A percentile compares a stretch with the other conserved stretches of the same genome.
Conservation (phyloP, 2,797 vertebrate genomes). For the Helostoma temminkii region DNA sequence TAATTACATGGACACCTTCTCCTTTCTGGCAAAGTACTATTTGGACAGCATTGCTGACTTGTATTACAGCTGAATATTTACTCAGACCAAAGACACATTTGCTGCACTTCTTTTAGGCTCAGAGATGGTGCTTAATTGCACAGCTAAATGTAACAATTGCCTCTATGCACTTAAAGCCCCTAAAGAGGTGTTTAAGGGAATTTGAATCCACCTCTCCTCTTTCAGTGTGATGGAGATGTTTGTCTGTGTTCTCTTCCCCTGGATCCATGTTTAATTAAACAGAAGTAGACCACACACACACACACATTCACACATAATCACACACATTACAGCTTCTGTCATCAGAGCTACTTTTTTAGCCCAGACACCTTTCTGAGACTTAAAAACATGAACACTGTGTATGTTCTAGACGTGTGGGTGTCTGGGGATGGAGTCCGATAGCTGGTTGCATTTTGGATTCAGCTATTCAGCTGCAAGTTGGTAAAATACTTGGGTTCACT, state of each 20-base stretch:
- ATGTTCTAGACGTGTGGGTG: neutral
- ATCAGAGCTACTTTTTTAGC: conserved; percentile 53
- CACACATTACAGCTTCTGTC: conserved; percentile 45
- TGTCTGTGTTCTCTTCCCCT: conserved; percentile 52
- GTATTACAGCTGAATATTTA: conserved; percentile 42
- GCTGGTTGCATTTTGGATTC: too few relatives aligned
- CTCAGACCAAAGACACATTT: conserved; percentile 50
- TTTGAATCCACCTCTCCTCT: neutral
- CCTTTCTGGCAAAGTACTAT: conserved; percentile 28
- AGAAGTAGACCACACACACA: conserved; percentile 58
- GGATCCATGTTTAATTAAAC: conserved; percentile 72
- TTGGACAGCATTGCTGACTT: conserved; percentile 49
- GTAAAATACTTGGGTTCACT: too few relatives aligned
- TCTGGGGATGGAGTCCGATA: too few relatives aligned
- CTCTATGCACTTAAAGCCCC: conserved; percentile 16
- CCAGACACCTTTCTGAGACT: conserved; percentile 38
- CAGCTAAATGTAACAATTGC: conserved; percentile 43
- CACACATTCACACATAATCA: conserved; percentile 38
- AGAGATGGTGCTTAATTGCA: conserved; percentile 46
- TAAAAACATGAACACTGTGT: conserved; percentile 16
- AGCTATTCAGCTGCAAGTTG: too few relatives aligned
- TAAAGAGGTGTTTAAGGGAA: conserved; percentile 8
- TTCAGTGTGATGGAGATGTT: conserved; percentile 52
- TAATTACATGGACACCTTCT: conserved; percentile 64
- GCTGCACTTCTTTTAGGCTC: conserved; percentile 47